Evolutionary conservation across 64 coral and sea anemone genomes (phyloP).

Genomic region (Porites australiensis): DNA sequence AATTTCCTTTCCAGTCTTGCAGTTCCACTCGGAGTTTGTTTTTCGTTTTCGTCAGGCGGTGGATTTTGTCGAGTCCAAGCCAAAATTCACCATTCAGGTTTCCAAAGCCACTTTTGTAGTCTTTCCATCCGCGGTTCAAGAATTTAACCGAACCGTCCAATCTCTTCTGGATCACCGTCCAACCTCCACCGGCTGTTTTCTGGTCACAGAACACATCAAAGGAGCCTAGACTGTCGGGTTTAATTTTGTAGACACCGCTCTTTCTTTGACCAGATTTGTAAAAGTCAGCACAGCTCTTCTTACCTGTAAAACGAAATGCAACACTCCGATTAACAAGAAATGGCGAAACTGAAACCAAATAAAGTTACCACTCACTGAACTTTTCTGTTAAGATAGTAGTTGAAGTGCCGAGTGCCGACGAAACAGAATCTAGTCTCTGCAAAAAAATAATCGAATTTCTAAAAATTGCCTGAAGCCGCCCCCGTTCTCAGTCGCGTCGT

Average conservation of each 20-base stretch:
- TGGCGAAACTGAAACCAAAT: too few relatives aligned
- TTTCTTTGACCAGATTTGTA: slow-evolving; percentile 6
- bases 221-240: slow-evolving; percentile 34
- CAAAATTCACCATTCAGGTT: slow-evolving; percentile 50
- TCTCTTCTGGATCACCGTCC: slow-evolving; percentile 63
- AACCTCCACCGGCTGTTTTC: slow-evolving; percentile 30
- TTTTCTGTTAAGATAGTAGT: too few relatives aligned
- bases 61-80: slow-evolving; percentile 55
- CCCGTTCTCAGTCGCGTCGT: too few relatives aligned
- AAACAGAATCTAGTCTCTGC: too few relatives aligned
- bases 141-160: slow-evolving; percentile 55
- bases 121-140: slow-evolving; percentile 31
- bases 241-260: slow-evolving; percentile 43
- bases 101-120: slow-evolving; percentile 52
- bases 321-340: too few relatives aligned
- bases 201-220: slow-evolving; percentile 64
- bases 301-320: background rate
- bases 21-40: slow-evolving; percentile 57
- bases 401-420: too few relatives aligned
- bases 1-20: background rate
- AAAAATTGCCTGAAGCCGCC: too few relatives aligned
- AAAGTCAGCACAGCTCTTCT: background rate
- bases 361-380: too few relatives aligned
- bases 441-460: too few relatives aligned
- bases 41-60: slow-evolving; percentile 27